These are phyloP conservation scores for Prostheceraeus crozeri DNA, from an alignment of 2,888 invertebrate species.

Conservation along the genomic window DNA sequence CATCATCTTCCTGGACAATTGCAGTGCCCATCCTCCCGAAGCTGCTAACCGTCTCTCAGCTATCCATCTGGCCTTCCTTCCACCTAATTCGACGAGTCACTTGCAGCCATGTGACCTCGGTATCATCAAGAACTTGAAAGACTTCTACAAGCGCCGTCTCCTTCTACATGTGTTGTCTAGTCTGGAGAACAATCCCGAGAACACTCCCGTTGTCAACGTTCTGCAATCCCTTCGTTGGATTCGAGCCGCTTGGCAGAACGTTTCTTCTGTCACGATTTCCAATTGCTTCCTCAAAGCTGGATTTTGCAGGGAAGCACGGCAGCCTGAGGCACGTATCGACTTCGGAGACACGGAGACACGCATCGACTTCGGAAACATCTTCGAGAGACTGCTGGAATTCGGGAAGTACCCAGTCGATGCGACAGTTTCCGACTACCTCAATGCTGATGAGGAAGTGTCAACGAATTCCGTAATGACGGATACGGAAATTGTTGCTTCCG, in stretches of 20 bases:
- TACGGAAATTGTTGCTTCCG: no score
- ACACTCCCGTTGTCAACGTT: neutral
- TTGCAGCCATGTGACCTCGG: slow-evolving; percentile 11
- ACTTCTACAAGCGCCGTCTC: neutral
- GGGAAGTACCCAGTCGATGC: no score
- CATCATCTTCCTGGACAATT: neutral
- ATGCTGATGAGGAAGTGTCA: no score
- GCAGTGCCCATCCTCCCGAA: neutral
- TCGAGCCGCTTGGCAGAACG: slow-evolving; percentile 5
- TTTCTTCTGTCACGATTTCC: neutral
- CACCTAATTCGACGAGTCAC: neutral
- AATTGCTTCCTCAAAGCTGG: slow-evolving; percentile 2
- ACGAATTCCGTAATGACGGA: no score
- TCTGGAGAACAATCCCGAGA: neutral
- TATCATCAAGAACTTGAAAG: slow-evolving; percentile 15
- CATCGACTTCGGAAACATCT: no score
- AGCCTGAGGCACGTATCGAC: no score
- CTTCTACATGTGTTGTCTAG: neutral
- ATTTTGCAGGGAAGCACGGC: no score
- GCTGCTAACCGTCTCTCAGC: neutral
- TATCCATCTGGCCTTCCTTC: neutral
- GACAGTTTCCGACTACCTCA: no score
- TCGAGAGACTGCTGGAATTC: no score
- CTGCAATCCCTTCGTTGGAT: neutral
- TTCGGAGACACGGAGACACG: no score